Percentiles rank a stretch among this genome's conserved stretches.
phyloP scores from a whole-genome alignment of 2,797 vertebrate species.

The Ispidina lecontei region DNA sequence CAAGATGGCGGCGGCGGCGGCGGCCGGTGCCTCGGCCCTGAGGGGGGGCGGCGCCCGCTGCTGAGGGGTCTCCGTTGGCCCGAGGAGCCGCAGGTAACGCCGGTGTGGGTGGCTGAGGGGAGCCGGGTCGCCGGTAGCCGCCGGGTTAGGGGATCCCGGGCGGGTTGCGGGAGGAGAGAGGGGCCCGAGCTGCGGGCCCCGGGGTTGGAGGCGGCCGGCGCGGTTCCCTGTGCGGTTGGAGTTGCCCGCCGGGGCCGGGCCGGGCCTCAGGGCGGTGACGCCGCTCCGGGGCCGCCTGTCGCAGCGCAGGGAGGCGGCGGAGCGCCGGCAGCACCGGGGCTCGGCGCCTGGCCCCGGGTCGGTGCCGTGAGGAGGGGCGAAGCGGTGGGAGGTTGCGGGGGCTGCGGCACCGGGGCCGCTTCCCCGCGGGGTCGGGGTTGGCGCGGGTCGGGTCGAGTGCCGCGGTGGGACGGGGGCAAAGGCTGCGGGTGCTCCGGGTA shows the following conservation, averaged over 20 bases:
- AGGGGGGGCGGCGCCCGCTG: background rate
- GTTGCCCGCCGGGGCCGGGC: too few species aligned
- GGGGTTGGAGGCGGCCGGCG: background rate
- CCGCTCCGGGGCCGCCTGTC: background rate
- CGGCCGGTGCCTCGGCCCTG: background rate
- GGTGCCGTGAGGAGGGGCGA: background rate
- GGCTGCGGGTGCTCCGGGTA: rapidly evolving
- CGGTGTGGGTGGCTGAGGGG: too few species aligned
- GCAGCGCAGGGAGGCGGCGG: background rate
- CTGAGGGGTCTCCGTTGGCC: background rate
- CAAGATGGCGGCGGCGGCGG: constrained; percentile 57
- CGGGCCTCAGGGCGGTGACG: background rate
- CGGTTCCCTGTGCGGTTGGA: background rate
- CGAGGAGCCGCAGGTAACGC: background rate
- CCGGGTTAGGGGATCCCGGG: background rate
- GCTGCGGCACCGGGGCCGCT: background rate
- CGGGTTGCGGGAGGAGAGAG: background rate
- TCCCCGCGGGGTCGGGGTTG: background rate
- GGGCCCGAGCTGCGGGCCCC: background rate
- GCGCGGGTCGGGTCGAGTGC: background rate
- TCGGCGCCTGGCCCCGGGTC: background rate
- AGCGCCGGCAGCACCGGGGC: background rate
- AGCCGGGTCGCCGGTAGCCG: background rate
- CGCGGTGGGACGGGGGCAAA: rapidly evolving
- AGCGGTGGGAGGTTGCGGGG: background rate